Evolutionary conservation across 2,113 vertebrate species (phyloP).

Genomic region (Protobothrops mucrosquamatus): DNA sequence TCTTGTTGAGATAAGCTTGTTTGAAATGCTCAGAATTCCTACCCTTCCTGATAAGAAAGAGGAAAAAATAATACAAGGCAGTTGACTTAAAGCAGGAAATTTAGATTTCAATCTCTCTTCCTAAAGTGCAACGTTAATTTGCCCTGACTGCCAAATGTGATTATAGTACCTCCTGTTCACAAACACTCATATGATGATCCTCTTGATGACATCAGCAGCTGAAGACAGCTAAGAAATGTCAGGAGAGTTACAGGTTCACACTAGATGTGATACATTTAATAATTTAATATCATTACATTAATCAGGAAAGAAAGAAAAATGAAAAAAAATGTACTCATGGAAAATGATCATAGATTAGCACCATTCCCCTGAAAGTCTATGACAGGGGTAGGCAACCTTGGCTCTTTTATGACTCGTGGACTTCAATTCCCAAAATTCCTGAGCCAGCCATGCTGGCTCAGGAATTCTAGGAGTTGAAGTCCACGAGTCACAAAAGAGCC

Average conservation of each 20-base stretch:
- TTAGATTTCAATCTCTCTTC: accelerated
- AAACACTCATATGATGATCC: background rate
- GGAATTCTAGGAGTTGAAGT: too few species aligned
- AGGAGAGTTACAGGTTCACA: background rate
- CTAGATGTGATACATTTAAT: background rate
- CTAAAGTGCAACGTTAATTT: constrained; percentile 1
- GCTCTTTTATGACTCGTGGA: too few species aligned
- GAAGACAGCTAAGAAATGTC: background rate
- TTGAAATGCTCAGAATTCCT: background rate
- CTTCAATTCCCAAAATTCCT: too few species aligned
- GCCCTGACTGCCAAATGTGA: background rate
- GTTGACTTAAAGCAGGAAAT: background rate
- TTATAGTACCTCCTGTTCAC: constrained; percentile 19
- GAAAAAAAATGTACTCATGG: background rate
- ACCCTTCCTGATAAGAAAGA: accelerated
- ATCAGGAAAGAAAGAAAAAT: background rate
- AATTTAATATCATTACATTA: background rate
- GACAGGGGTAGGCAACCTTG: too few species aligned
- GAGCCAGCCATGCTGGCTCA: too few species aligned
- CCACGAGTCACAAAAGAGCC: too few species aligned
- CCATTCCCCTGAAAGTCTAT: background rate
- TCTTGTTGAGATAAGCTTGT: background rate
- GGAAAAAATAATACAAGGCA: accelerated
- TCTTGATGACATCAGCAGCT: background rate
- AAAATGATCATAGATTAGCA: background rate